Base-by-base conservation (phyloP, 1,140 invertebrate genomes). In the Drosophila obscura region DNA sequence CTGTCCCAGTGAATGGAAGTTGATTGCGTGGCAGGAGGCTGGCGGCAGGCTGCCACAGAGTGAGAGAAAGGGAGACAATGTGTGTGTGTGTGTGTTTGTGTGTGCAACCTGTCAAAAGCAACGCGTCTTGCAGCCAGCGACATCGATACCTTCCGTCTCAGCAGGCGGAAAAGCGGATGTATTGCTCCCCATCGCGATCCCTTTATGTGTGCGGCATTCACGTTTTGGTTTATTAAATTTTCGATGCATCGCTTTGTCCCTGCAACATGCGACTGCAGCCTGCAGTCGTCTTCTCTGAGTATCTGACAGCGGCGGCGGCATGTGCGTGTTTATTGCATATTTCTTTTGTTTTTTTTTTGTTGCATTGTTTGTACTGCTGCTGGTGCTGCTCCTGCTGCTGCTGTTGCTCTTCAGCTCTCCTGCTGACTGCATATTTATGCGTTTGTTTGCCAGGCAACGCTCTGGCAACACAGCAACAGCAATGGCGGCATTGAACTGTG, bases 201-300 rank as follows among this genome's bases (percentile, higher is more conserved):
- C 22, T 9, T 55, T 68, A 52, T 71, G 50, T 67, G 62, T 69
- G 74, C 58, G 69, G 69, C 69, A 82, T 72, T 72, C 82, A 80
- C 80, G 85, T 90, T 90, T 87, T 81, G 73, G 76, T 87, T 90
- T 80, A 90, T 90, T 90, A 82, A 90, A 90, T 90, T 90, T 74
- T 82, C 57, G 51, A 49, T 64, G 66, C 64, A 75, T 65, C 77
- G 63, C 71, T 73, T 81, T 78, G 75, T 67, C 56, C 60, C 53
- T 46, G 48, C 35, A 13, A 39, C 35, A 39, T 39, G 35, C 28
- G 46, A 22, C 49, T 49, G 48, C 15, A 43, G 44, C 26, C 52
- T 59, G 48, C 16, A 39, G 28, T 56, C 35, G 26, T 24, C 16
- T 46, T 43, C 11, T 65, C 46, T 44, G 26, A 62, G 35, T 57